A percentile compares a stretch with the other conserved stretches of the same genome.
Evolutionary conservation across 1,140 invertebrate genomes (phyloP).

Genomic region (Chlorops oryzae): DNA sequence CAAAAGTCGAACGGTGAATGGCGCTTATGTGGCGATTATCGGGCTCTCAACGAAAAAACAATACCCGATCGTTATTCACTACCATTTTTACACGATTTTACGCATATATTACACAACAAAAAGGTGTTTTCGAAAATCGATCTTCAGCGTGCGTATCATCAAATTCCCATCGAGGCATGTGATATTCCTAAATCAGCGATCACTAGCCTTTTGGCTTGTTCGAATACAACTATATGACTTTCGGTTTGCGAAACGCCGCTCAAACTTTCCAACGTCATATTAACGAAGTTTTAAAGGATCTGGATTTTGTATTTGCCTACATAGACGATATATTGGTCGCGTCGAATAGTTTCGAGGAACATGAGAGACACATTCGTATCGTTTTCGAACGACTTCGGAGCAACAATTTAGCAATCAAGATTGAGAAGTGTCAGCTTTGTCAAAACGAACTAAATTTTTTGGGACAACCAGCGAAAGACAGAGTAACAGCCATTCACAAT

Average conservation of each 20-base stretch:
- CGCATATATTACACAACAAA: too few relatives aligned
- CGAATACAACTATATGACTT: conserved; percentile 8
- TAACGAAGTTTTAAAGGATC: background rate
- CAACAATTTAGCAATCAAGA: background rate
- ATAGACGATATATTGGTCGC: too few relatives aligned
- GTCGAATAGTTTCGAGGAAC: background rate
- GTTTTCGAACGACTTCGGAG: conserved; percentile 3
- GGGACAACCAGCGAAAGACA: background rate
- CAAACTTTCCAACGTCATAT: conserved; percentile 7
- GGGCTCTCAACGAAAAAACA: conserved; percentile 45
- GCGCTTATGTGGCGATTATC: conserved; percentile 48
- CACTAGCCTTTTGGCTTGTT: conserved; percentile 4
- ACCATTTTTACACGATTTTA: background rate
- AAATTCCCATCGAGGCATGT: conserved; percentile 17
- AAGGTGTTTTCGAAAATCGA: conserved; percentile 9
- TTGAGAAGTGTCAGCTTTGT: background rate
- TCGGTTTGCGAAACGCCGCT: conserved; percentile 11
- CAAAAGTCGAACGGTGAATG: conserved; percentile 40
- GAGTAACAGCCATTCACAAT: too few relatives aligned
- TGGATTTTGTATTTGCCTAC: conserved; percentile 1
- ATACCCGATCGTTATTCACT: conserved; percentile 28
- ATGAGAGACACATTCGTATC: background rate
- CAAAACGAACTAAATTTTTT: background rate
- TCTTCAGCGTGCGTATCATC: conserved; percentile 48
- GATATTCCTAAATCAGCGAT: conserved; percentile 10